Percentiles rank a stretch among this genome's conserved stretches.
phyloP scores from a whole-genome alignment of 2,888 invertebrate species.

The Escarpia spicata region DNA sequence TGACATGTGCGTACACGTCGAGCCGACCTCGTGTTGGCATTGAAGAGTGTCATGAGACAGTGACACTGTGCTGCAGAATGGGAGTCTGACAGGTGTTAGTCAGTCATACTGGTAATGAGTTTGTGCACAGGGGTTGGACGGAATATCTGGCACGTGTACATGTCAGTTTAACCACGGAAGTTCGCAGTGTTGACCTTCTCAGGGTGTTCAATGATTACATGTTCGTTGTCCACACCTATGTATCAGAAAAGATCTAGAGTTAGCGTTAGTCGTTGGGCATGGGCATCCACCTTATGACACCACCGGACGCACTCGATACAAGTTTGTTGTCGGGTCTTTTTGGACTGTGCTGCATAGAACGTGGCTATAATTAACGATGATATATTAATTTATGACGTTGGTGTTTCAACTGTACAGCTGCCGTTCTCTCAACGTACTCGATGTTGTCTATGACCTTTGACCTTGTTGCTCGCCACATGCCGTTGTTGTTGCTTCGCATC shows the following conservation, averaged over 20 bases:
- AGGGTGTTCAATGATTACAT: background rate
- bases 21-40: background rate
- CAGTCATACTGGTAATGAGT: too few relatives aligned
- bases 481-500: background rate
- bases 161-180: background rate
- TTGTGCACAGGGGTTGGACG: background rate
- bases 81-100: too few relatives aligned
- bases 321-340: background rate
- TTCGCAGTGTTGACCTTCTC: background rate
- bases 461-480: background rate
- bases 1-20: background rate
- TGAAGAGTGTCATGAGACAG: too few relatives aligned
- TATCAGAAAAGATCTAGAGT: background rate
- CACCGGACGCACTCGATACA: background rate
- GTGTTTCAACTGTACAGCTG: slow-evolving; percentile 10
- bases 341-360: background rate
- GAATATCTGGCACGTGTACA: background rate
- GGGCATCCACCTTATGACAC: background rate
- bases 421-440: background rate
- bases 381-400: slow-evolving; percentile 11
- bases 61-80: too few relatives aligned
- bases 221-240: background rate
- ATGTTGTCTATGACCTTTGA: background rate
- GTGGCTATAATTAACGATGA: background rate
- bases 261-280: background rate